These are phyloP conservation scores for Larimichthys polyactis DNA, from an alignment of 2,113 vertebrate genomes.

Conservation along the genomic window DNA sequence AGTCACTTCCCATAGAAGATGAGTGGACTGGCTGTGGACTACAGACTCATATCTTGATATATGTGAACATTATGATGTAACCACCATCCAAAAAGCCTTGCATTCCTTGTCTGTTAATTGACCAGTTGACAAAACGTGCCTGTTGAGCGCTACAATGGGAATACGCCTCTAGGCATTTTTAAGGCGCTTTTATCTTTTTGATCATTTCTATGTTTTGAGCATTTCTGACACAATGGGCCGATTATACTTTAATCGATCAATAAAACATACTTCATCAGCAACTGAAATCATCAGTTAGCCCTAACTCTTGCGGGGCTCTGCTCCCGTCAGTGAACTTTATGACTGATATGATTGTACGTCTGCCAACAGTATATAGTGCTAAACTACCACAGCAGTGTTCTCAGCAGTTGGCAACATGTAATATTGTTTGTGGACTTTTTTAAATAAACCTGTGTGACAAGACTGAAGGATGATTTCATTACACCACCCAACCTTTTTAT, in stretches of 20 bases:
- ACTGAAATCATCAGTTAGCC: constrained; percentile 4
- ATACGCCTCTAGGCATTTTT: constrained; percentile 9
- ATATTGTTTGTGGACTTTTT: background rate
- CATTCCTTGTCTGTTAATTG: constrained; percentile 18
- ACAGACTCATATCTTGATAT: constrained; percentile 7
- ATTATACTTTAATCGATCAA: constrained; percentile 12
- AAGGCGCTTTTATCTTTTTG: constrained; percentile 9
- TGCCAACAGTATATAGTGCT: background rate
- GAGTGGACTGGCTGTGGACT: background rate
- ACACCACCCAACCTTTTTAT: background rate
- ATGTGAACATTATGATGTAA: background rate
- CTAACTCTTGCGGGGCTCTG: background rate
- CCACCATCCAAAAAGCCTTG: background rate
- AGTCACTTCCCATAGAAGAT: background rate
- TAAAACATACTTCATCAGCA: constrained; percentile 21
- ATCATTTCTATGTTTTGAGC: constrained; percentile 1
- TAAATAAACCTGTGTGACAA: background rate
- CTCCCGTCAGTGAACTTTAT: background rate
- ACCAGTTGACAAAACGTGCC: background rate
- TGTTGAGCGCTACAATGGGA: constrained; percentile 13
- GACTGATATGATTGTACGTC: background rate
- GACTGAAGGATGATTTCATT: background rate
- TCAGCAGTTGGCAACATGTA: background rate
- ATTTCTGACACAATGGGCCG: background rate
- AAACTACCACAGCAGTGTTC: background rate